phyloP scores from a whole-genome alignment of 2,797 vertebrate genomes.

The Pachyuromys duprasi region DNA sequence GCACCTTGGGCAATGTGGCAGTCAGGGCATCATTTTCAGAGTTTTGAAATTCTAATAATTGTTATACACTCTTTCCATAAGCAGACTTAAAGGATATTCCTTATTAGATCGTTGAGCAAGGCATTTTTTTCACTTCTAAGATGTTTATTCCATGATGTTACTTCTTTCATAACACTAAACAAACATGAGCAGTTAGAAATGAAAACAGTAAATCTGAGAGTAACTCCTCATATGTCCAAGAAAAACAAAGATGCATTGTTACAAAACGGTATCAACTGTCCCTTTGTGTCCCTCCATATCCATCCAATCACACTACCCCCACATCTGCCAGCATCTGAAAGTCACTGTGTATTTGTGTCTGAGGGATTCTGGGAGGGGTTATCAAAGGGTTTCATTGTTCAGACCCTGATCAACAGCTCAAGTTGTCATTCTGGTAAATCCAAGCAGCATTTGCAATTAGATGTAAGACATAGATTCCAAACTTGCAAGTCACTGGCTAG shows the following conservation, averaged over 20 bases:
- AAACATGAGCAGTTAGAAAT: slow-evolving; percentile 80
- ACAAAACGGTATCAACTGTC: background rate
- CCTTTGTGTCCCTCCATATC: background rate
- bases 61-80: slow-evolving; percentile 81
- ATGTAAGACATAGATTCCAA: background rate
- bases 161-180: slow-evolving; percentile 82
- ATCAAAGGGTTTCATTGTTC: background rate
- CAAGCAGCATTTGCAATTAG: background rate
- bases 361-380: background rate
- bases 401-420: background rate
- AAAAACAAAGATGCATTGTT: background rate
- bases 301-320: background rate
- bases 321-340: background rate
- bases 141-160: slow-evolving; percentile 81
- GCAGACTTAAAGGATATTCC: slow-evolving; percentile 74
- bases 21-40: slow-evolving; percentile 79
- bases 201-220: slow-evolving; percentile 54
- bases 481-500: background rate
- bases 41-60: slow-evolving; percentile 81
- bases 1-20: slow-evolving; percentile 66
- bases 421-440: background rate
- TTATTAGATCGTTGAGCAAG: slow-evolving; percentile 85
- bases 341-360: background rate
- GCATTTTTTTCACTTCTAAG: slow-evolving; percentile 83
- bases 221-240: background rate